Base-by-base conservation (phyloP, 1,140 invertebrate species). In the Gryon sp. region DNA sequence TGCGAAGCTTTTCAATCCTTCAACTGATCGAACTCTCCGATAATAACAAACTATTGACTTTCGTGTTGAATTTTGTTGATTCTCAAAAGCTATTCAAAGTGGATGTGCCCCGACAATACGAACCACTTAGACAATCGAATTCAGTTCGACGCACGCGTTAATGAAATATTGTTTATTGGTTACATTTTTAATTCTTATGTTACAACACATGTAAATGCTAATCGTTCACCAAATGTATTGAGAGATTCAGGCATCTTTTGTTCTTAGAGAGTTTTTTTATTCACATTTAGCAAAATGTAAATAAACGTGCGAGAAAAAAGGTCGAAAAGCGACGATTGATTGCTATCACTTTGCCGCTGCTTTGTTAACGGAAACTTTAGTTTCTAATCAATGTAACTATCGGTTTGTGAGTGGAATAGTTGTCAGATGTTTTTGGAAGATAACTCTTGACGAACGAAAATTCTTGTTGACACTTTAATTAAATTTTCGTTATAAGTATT, bases 11-110 rank as follows among this genome's bases (percentile, higher is more conserved):
- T 72, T 68, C 62, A 63, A 30, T 63, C 46, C 57, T 43, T 60
- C 69, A 65, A 38, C 59, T 41, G 43, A 52, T 57, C 57, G 45
- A 68, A 62, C 60, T 75, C 66, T 48, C 16, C 40, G 73, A 76
- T 45, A 57, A 79, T 79, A 76, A 78, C 65, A 74, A 76, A 76
- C 68, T 69, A 76, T 76, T 72, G 66, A 76, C 68, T 76, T 69
- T 74, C 60, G 57, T 65, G 59, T 78, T 68, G 63, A 50, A 50
- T 68, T 76, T 72, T 72, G 66, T 68, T 62, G 45, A 62, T 66
- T 66, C 55, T 66, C 53, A 60, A 72, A 70, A 34, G 66, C 45
- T 53, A 48, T 76, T 63, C 73, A 63, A 38, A 63, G 32, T 53
- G 63, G 15, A 60, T 62, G 11, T 36, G 48, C 34, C n/a, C 34